Evolutionary conservation across 2,113 vertebrate species (phyloP).

Genomic region (Dolichallabes microphthalmus): DNA sequence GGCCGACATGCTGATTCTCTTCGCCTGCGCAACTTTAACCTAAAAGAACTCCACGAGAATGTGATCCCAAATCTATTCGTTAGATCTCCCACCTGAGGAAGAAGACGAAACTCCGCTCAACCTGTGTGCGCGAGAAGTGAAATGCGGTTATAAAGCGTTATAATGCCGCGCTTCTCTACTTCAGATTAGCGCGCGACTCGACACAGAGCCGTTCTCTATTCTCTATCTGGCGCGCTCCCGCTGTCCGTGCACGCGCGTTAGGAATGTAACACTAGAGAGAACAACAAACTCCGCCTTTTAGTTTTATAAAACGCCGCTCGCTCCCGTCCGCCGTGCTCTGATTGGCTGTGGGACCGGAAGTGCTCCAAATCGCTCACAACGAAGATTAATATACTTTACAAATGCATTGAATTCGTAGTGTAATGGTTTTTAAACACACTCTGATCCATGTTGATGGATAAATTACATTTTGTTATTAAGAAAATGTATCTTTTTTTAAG

Average conservation of each 20-base stretch:
- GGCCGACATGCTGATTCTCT: constrained; percentile 75
- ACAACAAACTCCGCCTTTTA: constrained; percentile 38
- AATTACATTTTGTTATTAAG: too few species aligned
- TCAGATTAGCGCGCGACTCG: constrained; percentile 22
- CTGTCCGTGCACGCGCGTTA: constrained; percentile 44
- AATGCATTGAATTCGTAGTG: background rate
- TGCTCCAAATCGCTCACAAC: background rate
- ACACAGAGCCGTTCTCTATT: constrained; percentile 21
- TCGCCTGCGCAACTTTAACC: constrained; percentile 21
- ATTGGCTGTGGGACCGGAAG: constrained; percentile 30
- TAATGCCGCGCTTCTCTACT: constrained; percentile 54
- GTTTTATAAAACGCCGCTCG: constrained; percentile 43
- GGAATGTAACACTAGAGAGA: constrained; percentile 22
- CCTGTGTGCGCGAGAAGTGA: constrained; percentile 37
- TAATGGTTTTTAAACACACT: background rate
- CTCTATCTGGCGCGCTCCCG: constrained; percentile 39
- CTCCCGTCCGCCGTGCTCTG: constrained; percentile 11
- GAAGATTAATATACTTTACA: background rate
- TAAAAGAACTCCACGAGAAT: constrained; percentile 31
- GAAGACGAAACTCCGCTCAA: constrained; percentile 49
- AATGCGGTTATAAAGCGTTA: constrained; percentile 55
- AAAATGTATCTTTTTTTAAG: too few species aligned
- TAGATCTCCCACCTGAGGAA: constrained; percentile 40
- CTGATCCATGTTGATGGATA: background rate
- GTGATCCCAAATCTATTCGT: constrained; percentile 30